Conservation (phyloP, 2,797 vertebrate species). For the Pseudochaenichthys georgianus region DNA sequence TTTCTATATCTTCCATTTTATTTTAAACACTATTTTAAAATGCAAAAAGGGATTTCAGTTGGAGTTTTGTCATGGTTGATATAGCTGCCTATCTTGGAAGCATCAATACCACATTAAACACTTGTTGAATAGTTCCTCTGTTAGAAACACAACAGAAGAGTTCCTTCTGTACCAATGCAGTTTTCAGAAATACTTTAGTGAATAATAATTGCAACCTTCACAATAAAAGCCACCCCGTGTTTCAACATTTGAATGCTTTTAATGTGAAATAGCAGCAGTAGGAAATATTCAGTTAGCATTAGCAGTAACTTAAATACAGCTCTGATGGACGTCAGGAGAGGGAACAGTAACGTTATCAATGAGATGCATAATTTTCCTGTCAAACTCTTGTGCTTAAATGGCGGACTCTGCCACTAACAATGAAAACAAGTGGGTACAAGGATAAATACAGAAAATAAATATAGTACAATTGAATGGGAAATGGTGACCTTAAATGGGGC, state of each 20-base stretch:
- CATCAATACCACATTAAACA: neutral
- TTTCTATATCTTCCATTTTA: too few species aligned
- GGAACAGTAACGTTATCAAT: neutral
- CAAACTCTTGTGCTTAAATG: conserved; percentile 25
- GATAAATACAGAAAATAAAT: conserved; percentile 13
- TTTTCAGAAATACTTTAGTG: neutral
- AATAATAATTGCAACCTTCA: neutral
- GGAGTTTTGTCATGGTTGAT: conserved; percentile 4
- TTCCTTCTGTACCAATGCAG: neutral
- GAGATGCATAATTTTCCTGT: conserved; percentile 3
- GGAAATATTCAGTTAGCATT: conserved; percentile 8
- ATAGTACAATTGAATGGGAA: conserved; percentile 1
- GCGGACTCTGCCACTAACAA: neutral
- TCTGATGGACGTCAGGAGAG: neutral
- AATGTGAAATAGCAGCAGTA: conserved; percentile 28
- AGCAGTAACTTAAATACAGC: conserved; percentile 23
- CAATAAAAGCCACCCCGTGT: conserved; percentile 13
- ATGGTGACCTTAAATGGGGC: neutral
- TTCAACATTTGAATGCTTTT: conserved; percentile 23
- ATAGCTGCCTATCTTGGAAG: neutral
- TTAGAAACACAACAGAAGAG: conserved; percentile 3
- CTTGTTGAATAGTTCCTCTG: neutral
- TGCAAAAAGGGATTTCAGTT: neutral
- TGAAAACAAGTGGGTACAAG: neutral
- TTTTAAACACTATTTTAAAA: neutral